Percentiles rank a stretch among this genome's conserved stretches.
These are phyloP conservation scores for Eulemur albifrons DNA, from an alignment of 2,797 vertebrate genomes.

Conservation along the genomic window DNA sequence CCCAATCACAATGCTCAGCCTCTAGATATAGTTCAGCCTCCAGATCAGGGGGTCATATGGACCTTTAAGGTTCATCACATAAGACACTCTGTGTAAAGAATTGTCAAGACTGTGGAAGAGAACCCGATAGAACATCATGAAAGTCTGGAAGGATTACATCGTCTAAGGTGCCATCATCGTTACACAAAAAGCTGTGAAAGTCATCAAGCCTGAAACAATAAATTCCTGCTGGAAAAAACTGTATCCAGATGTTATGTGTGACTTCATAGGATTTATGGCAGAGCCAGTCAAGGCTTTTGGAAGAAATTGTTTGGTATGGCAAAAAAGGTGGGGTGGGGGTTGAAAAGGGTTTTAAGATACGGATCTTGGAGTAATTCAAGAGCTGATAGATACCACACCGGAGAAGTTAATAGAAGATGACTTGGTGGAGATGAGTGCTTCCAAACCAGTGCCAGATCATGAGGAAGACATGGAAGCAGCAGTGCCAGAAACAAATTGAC, in stretches of 20 bases:
- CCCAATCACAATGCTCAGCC: neutral
- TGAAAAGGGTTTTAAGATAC: neutral
- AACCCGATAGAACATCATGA: neutral
- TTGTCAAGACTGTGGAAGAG: neutral
- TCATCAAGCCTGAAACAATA: neutral
- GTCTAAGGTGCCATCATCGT: neutral
- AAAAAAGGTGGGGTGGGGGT: neutral
- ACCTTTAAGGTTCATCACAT: neutral
- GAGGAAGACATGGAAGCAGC: neutral
- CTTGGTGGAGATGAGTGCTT: neutral
- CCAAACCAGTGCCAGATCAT: neutral
- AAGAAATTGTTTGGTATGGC: neutral
- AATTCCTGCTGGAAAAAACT: neutral
- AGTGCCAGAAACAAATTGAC: neutral
- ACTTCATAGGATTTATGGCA: neutral
- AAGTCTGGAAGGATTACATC: neutral
- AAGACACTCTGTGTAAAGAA: neutral
- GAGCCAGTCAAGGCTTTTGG: neutral
- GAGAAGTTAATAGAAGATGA: neutral
- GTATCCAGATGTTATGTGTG: neutral
- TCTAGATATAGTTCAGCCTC: neutral
- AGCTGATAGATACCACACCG: neutral
- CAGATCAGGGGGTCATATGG: neutral
- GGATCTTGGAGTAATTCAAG: neutral
- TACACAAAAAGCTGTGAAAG: neutral